Evolutionary conservation across 1,140 invertebrate genomes (phyloP).

Genomic region (Araneus ventricosus): DNA sequence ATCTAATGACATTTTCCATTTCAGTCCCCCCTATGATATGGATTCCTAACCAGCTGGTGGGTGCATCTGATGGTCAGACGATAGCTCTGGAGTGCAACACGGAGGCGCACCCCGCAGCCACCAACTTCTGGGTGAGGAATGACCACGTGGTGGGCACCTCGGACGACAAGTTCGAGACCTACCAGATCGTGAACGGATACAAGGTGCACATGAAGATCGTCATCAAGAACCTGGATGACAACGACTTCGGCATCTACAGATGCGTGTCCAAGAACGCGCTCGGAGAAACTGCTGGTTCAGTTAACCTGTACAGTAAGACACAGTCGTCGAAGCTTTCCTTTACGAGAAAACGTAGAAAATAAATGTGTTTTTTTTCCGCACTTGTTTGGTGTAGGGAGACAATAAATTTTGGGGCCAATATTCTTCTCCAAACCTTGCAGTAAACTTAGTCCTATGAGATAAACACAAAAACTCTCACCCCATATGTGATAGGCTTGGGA

Average conservation of each 20-base stretch:
- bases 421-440: no score
- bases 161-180: conserved; percentile 75
- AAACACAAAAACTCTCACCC: no score
- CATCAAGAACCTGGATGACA: conserved; percentile 72
- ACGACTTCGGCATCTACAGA: conserved; percentile 91
- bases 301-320: conserved; percentile 69
- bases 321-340: no score
- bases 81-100: conserved; percentile 80
- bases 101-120: conserved; percentile 77
- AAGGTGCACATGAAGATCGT: conserved; percentile 77
- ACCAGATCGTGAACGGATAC: conserved; percentile 71
- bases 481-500: no score
- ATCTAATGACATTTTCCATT: not conserved
- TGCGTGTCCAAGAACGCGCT: conserved; percentile 95
- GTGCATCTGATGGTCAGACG: conserved; percentile 79
- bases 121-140: conserved; percentile 77
- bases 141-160: conserved; percentile 74
- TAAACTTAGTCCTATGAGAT: no score
- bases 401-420: not conserved
- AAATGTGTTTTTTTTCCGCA: no score
- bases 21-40: conserved; percentile 81
- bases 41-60: conserved; percentile 81
- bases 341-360: no score
- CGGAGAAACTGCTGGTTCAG: conserved; percentile 81
- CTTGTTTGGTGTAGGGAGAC: not conserved